Base-by-base conservation (phyloP, 2,113 vertebrate species). In the Labeo catla region DNA sequence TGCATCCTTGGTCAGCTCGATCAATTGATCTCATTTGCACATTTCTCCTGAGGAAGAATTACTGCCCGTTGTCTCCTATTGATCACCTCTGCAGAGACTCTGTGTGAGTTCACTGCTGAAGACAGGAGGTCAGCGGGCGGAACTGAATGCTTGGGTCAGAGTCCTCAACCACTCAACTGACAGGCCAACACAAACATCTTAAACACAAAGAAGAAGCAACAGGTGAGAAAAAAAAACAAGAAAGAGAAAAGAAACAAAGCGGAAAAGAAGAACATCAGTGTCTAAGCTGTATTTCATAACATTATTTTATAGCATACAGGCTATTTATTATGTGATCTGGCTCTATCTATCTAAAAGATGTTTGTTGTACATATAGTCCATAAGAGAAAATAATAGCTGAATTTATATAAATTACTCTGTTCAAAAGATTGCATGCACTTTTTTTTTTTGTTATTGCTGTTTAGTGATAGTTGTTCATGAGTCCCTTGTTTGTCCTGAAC, bases 81-180 rank as follows among this genome's bases (percentile, higher is more conserved):
- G 28, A 66, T 83, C 70, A 47, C 72, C 72, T 57, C 70, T 36
- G 61, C 57, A 81, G 61, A 34, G 57, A 57, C 73, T 8, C 45
- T 54, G 70, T 83, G 70, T 84, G 74, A 81, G 45, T 50, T 23
- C 61, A 81, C 79, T 11, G 45, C n/a, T 66, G 59, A 49, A 81
- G 43, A 54, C 45, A 76, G 45, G 59, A 83, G 49, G 36, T 45
- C 36, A 54, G 90, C 92, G 59, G 50, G 36, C 52, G 73, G 28
- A 85, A 21, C 43, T 66, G 6, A 19, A 84, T 65, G 45, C 13
- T 76, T 10, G 43, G 76, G 72, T 65, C 28, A 76, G 12, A 16
- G 15, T 28, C 47, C 16, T 65, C 39, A 16, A 59, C 28, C 6
- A 34, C 52, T 74, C 39, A n/a, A 74, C 52, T 59, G 57, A 36